Conservation (phyloP, 2,797 vertebrate species). For the Sus cebifrons region DNA sequence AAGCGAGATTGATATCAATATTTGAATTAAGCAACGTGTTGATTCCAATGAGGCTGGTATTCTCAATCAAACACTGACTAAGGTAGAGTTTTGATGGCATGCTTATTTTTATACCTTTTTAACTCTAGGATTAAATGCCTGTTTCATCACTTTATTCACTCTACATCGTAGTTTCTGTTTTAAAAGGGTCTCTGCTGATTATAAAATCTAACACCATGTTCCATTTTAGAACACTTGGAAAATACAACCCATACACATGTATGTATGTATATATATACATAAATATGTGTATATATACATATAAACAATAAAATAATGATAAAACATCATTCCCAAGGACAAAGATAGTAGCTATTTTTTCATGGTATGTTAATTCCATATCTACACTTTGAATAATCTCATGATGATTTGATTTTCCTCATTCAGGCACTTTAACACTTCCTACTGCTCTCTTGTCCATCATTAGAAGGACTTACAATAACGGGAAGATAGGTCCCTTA, state of each 20-base stretch:
- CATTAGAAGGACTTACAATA: background rate
- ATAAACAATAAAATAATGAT: background rate
- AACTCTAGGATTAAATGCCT: background rate
- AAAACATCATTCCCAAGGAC: background rate
- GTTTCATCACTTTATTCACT: background rate
- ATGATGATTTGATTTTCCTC: background rate
- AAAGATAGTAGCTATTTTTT: slow-evolving; percentile 6
- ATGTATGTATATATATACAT: background rate
- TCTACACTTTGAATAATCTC: background rate
- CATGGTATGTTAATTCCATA: background rate
- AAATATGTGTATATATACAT: background rate
- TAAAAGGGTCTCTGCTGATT: background rate
- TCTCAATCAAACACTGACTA: background rate
- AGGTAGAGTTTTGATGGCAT: background rate
- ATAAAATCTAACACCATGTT: background rate
- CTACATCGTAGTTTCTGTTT: background rate
- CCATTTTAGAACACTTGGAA: background rate
- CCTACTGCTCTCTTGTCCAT: background rate
- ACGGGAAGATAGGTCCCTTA: background rate
- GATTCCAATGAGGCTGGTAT: background rate
- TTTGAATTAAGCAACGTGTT: slow-evolving; percentile 45
- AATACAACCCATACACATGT: background rate
- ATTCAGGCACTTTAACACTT: background rate
- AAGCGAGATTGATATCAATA: background rate
- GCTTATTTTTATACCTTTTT: background rate